Percentiles rank a stretch among this genome's conserved stretches.
Evolutionary conservation across 2,797 vertebrate species (phyloP).

Genomic region (Lutjanus argentimaculatus): DNA sequence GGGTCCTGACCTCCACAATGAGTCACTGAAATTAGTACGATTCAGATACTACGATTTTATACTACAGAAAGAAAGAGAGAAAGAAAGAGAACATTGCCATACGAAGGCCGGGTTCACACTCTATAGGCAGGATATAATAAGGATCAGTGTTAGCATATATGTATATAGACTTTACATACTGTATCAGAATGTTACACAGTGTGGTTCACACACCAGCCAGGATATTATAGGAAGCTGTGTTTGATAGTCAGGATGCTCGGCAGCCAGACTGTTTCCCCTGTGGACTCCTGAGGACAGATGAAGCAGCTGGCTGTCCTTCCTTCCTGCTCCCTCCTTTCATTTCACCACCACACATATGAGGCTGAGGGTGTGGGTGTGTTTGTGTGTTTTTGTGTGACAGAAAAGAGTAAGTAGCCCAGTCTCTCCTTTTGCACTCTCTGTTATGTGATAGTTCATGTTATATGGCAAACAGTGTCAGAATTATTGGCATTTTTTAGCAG

Average conservation of each 20-base stretch:
- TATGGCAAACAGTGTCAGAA: conserved; percentile 19
- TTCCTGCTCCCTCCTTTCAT: conserved; percentile 81
- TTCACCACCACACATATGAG: conserved; percentile 73
- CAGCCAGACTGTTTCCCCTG: conserved; percentile 78
- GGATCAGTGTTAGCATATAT: conserved; percentile 25
- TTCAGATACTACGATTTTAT: too few relatives aligned
- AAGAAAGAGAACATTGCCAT: not conserved
- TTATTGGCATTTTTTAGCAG: conserved; percentile 10
- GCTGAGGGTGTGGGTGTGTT: conserved; percentile 40
- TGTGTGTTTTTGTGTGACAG: conserved; percentile 26
- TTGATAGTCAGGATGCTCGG: conserved; percentile 78
- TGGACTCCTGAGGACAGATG: conserved; percentile 81
- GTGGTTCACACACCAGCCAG: conserved; percentile 65
- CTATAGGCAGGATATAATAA: conserved; percentile 24
- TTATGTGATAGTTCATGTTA: conserved; percentile 18
- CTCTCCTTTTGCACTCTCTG: conserved; percentile 2
- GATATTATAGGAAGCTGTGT: conserved; percentile 75
- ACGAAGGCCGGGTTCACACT: conserved; percentile 3
- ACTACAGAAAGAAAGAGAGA: too few relatives aligned
- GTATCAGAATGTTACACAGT: conserved; percentile 33
- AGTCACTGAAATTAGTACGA: not conserved
- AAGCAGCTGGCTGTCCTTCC: conserved; percentile 82
- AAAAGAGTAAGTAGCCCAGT: conserved; percentile 24
- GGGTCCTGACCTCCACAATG: not conserved
- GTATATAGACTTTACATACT: conserved; percentile 34